phyloP scores from a whole-genome alignment of 2,797 vertebrate species.

The Parauchenoglanis punctatus region DNA sequence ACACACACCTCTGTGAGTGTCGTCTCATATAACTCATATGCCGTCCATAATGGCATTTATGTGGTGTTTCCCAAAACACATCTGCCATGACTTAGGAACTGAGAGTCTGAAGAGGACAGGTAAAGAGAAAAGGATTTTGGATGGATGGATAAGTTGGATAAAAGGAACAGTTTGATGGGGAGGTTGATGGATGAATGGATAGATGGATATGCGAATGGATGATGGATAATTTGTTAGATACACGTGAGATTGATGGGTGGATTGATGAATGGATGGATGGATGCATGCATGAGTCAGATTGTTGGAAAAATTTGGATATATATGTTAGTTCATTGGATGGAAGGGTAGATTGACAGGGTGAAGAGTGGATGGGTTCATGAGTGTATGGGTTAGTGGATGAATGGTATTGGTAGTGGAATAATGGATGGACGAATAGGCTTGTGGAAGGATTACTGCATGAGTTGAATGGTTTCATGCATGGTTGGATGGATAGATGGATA shows the following conservation, averaged over 20 bases:
- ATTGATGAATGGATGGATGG: not conserved
- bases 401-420: not conserved
- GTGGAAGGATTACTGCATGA: not conserved
- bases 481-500: not conserved
- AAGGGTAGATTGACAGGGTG: not conserved
- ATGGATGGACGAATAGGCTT: not conserved
- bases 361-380: not conserved
- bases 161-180: not conserved
- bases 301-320: not conserved
- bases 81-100: constrained; percentile 62
- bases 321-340: not conserved
- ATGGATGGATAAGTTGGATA: not conserved
- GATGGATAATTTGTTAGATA: not conserved
- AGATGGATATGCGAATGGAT: not conserved
- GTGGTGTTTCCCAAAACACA: constrained; percentile 77
- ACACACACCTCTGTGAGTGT: constrained; percentile 67
- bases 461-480: not conserved
- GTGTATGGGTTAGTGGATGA: too few relatives aligned
- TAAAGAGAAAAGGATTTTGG: not conserved
- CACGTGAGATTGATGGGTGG: not conserved
- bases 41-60: constrained; percentile 71
- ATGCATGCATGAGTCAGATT: not conserved
- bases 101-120: constrained; percentile 22
- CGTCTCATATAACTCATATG: too few relatives aligned
- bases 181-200: not conserved